Evolutionary conservation across 2,113 vertebrate genomes (phyloP).

Genomic region (Enhydra lutris): DNA sequence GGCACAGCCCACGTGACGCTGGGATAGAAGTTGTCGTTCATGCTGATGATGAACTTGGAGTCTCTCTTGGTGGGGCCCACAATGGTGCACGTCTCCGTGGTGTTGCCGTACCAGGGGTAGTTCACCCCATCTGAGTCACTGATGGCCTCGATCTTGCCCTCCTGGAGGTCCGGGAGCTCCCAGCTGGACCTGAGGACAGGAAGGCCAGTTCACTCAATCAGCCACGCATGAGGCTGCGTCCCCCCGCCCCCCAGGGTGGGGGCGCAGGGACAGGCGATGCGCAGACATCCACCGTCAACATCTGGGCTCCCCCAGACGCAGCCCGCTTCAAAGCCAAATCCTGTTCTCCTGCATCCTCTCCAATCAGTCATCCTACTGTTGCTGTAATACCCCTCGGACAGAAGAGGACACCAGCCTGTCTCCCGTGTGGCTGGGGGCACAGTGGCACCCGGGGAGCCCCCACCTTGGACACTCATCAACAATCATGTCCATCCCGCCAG

Average conservation of each 20-base stretch:
- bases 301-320: background rate
- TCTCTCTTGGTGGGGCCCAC: conserved; percentile 95
- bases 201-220: background rate
- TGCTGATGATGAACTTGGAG: conserved; percentile 94
- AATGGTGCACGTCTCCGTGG: conserved; percentile 95
- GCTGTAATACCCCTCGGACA: background rate
- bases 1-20: conserved; percentile 98
- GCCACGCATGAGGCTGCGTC: accelerated
- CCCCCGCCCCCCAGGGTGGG: accelerated
- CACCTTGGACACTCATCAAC: background rate
- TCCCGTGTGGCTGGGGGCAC: background rate
- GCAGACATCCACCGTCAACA: accelerated
- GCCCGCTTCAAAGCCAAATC: background rate
- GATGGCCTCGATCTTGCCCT: conserved; percentile 93
- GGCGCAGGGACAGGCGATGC: background rate
- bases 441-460: background rate
- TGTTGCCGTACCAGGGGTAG: conserved; percentile 99
- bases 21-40: conserved; percentile 99
- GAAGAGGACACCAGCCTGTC: background rate
- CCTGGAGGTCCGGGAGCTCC: conserved; percentile 95
- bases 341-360: background rate
- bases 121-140: conserved; percentile 98
- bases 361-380: accelerated
- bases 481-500: background rate
- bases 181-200: conserved; percentile 92